phyloP scores from a whole-genome alignment of 2,797 vertebrate genomes.

The Lutjanus campechanus region DNA sequence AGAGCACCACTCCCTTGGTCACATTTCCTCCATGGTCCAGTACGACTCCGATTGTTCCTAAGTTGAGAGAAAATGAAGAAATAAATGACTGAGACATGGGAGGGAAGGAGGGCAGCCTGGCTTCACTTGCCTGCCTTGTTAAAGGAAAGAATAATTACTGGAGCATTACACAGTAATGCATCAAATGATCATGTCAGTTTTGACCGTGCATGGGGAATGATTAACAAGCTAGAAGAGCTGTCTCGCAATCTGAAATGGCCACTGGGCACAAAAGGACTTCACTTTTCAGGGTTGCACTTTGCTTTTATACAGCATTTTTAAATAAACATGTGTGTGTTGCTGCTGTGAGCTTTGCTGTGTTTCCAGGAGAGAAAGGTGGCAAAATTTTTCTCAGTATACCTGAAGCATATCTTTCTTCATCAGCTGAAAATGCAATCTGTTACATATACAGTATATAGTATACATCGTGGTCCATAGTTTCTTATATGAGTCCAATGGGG shows the following conservation, averaged over 20 bases:
- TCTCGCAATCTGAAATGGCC: slow-evolving; percentile 44
- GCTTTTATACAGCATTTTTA: slow-evolving; percentile 45
- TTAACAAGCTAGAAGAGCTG: slow-evolving; percentile 63
- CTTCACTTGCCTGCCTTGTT: slow-evolving; percentile 75
- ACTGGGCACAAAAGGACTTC: slow-evolving; percentile 35
- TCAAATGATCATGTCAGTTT: slow-evolving; percentile 76
- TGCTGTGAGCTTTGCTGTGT: not conserved
- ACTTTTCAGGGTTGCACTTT: slow-evolving; percentile 38
- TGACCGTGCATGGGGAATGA: slow-evolving; percentile 63
- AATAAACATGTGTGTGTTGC: slow-evolving; percentile 17
- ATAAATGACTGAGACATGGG: slow-evolving; percentile 75
- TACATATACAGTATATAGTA: not conserved
- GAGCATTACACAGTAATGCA: slow-evolving; percentile 75
- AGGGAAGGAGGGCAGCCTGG: slow-evolving; percentile 56
- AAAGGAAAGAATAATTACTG: slow-evolving; percentile 82
- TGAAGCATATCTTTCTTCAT: slow-evolving; percentile 19
- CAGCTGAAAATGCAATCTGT: slow-evolving; percentile 20
- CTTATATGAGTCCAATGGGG: not conserved
- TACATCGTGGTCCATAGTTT: not conserved
- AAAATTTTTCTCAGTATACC: slow-evolving; percentile 17
- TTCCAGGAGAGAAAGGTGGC: not conserved
- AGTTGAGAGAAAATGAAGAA: slow-evolving; percentile 73
- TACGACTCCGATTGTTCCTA: slow-evolving; percentile 56
- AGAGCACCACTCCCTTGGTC: slow-evolving; percentile 43
- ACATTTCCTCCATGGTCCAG: slow-evolving; percentile 61